Base-by-base conservation (phyloP, 2,797 vertebrate genomes). In the Echiichthys vipera region DNA sequence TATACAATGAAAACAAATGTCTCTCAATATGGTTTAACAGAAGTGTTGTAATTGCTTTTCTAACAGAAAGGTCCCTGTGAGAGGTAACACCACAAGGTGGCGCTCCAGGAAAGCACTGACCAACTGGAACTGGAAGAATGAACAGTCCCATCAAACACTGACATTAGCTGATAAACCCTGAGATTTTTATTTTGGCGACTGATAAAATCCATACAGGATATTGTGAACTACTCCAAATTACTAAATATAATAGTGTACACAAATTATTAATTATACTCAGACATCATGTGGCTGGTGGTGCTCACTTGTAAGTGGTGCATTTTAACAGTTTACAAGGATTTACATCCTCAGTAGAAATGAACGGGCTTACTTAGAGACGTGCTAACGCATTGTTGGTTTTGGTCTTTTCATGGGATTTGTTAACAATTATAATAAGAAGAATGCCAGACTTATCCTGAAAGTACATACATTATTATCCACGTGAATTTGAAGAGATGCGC, bases 71-170 rank as follows among this genome's bases (percentile, higher is more conserved):
- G 12, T 11, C 5, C 12, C 10, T 27, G 29, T n/a, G 17, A 34
- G 50, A 49, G n/a, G 7, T 34, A 18, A 24, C 6, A 24, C 81
- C 81, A 87, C 68, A 65, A 37, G 77, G 50, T 70, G 80, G 81
- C 2, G 40, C 59, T 84, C 12, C 36, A 66, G 36, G 34, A 46
- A 24, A 71, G 0, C 51, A 36, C 8, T 24, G 6, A 63, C 5
- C 9, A 37, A 34, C 22, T 18, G 12, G 29, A 42, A 39, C 17
- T 25, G 36, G 22, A 43, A 25, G 40, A 46, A 29, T 43, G 22
- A 45, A 25, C n/a, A 22, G 17, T 50, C 24, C 10, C 24, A 20
- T 20, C 15, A 53, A 27, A 49, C 36, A 17, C 20, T 27, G 20
- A 11, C 15, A 30, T 13, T 2, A 46, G 5, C 30, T 50, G 29